Evolutionary conservation across 2,113 vertebrate species (phyloP).

Genomic region (Lota lota): DNA sequence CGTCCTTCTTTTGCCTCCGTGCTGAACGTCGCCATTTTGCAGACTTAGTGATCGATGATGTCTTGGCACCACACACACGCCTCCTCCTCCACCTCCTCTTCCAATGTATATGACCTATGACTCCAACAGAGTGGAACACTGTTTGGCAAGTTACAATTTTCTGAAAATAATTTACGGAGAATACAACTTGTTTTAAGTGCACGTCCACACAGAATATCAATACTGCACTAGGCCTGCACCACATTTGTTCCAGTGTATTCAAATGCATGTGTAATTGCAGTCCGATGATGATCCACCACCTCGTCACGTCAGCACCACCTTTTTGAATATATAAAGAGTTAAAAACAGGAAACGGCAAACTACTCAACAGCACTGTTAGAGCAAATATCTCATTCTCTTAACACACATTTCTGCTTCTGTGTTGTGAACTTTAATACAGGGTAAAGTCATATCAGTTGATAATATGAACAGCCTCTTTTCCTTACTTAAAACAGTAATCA

Average conservation of each 20-base stretch:
- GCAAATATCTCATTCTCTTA: slow-evolving; percentile 4
- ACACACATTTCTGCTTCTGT: slow-evolving; percentile 24
- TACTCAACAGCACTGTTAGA: not conserved
- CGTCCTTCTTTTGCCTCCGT: slow-evolving; percentile 22
- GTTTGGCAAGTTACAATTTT: too few species aligned
- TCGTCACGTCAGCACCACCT: too few species aligned
- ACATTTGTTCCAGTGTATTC: slow-evolving; percentile 15
- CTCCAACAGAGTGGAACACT: too few species aligned
- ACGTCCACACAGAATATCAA: slow-evolving; percentile 16
- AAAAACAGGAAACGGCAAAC: not conserved
- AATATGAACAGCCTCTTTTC: not conserved
- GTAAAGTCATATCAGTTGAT: slow-evolving; percentile 16
- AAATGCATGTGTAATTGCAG: slow-evolving; percentile 27
- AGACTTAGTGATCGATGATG: slow-evolving; percentile 30
- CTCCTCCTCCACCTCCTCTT: too few species aligned
- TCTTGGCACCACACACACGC: slow-evolving; percentile 22
- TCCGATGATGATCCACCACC: not conserved
- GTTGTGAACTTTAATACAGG: slow-evolving; percentile 28
- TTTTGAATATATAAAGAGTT: not conserved
- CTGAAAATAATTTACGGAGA: too few species aligned
- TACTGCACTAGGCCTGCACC: slow-evolving; percentile 35
- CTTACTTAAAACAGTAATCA: slow-evolving; percentile 25
- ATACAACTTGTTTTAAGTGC: not conserved
- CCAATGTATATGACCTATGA: too few species aligned
- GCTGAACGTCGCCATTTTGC: slow-evolving; percentile 13